Evolutionary conservation across 2,888 invertebrate genomes (phyloP).

Genomic region (Cephus rjabovi): DNA sequence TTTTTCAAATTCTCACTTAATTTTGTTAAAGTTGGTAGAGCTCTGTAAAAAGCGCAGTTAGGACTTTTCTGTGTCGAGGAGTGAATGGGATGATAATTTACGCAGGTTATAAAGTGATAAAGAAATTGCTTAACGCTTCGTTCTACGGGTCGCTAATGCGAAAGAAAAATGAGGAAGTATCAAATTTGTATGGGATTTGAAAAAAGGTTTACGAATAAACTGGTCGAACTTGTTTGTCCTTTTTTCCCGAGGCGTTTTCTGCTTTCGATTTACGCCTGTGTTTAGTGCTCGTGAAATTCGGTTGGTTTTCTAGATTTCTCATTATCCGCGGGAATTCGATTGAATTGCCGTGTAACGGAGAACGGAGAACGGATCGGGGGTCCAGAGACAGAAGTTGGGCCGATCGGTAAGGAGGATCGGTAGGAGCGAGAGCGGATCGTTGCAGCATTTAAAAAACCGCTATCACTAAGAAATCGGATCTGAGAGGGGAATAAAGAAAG

Average conservation of each 20-base stretch:
- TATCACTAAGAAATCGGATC: neutral
- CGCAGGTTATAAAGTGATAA: slow-evolving; percentile 3
- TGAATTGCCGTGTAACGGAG: neutral
- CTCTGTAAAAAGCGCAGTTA: neutral
- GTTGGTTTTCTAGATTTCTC: neutral
- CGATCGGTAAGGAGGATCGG: slow-evolving; percentile 1
- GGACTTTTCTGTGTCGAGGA: neutral
- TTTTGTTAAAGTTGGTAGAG: neutral
- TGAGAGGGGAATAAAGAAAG: slow-evolving; percentile 15
- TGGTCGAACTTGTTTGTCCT: neutral
- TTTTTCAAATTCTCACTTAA: neutral
- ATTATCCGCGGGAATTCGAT: neutral
- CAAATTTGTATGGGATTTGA: neutral
- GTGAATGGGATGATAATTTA: slow-evolving; percentile 6
- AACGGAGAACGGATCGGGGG: neutral
- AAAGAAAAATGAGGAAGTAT: neutral
- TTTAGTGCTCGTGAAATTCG: neutral
- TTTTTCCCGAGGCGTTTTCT: neutral
- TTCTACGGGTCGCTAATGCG: neutral
- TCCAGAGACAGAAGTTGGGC: neutral
- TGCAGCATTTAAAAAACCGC: neutral
- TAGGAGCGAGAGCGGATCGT: neutral
- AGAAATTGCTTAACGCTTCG: neutral
- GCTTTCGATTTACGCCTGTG: neutral
- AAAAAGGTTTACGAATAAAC: neutral